Base-by-base conservation (phyloP, 64 coral and sea anemone genomes). In the Stichodactyla helianthus region DNA sequence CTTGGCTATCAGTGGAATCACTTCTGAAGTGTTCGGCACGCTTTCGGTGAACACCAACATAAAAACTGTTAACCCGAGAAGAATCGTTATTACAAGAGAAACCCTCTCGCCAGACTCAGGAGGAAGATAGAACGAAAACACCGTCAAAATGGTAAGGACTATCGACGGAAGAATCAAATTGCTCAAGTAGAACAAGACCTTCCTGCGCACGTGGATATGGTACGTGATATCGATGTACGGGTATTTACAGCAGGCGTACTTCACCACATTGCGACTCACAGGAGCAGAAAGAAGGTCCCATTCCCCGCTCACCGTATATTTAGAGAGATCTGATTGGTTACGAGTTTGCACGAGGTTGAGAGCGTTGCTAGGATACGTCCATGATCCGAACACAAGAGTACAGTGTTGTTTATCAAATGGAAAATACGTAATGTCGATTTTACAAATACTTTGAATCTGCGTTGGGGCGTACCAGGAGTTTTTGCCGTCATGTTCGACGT, bases 401-500 rank as follows among this genome's bases (percentile, higher is more conserved):
- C 96, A 99, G 28, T 60, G 89, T 83, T 99, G 96, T 31, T 65
- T 57, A 59, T 98, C 95, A 62, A 98, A 98, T 17, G 95, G 95
- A 68, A 98, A 98, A 80, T 82, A 92, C 20, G 95, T 86, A 82
- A 98, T 98, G 85, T 98, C 95, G 22, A 98, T 98, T 77, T 94
- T 89, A 78, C 95, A 98, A 71, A 98, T 98, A 74, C 95, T 98
- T 80, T 98, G 94, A 60, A 98, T 92, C 71, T 98, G 92, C 9
- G 90, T 98, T 5, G 95, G 95, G 0, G 95, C 95, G 23, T 79
- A 98, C 95, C 95, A 98, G 0, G 44, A 84, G 71, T 90, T 87
- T 19, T 59, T 89, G 2, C 95, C 95, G 52, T 98, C 87, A 56
- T 77, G 10, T 4, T 85, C 5, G 14, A 98, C 20, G 31, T 89